A percentile compares a stretch with the other conserved stretches of the same genome.
Evolutionary conservation across 1,140 invertebrate species (phyloP).

Genomic region (Zeugodacus cucurbitae): DNA sequence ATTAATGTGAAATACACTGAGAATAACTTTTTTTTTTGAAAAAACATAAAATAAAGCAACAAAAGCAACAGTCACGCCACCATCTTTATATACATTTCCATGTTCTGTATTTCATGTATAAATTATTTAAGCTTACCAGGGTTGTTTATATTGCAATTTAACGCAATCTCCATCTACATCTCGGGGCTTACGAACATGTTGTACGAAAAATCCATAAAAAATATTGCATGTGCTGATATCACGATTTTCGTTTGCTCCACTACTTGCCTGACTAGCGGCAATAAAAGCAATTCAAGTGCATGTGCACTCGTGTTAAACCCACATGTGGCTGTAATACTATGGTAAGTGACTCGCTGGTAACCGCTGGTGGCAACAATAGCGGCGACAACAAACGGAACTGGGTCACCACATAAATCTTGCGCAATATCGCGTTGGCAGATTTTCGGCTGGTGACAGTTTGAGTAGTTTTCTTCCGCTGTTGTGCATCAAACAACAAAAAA

Average conservation of each 20-base stretch:
- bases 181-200: too few species aligned
- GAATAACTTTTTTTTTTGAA: too few species aligned
- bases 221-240: not conserved
- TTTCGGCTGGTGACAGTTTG: not conserved
- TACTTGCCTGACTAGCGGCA: not conserved
- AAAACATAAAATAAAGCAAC: too few species aligned
- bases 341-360: not conserved
- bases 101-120: too few species aligned
- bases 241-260: not conserved
- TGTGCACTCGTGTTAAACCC: not conserved
- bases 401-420: slow-evolving; percentile 37
- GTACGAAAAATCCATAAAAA: not conserved
- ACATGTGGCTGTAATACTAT: not conserved
- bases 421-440: slow-evolving; percentile 8
- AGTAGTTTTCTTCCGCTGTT: not conserved
- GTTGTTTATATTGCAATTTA: too few species aligned
- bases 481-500: not conserved
- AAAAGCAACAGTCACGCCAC: too few species aligned
- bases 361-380: not conserved
- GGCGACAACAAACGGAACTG: slow-evolving; percentile 20
- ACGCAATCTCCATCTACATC: too few species aligned
- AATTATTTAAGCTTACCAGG: too few species aligned
- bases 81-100: too few species aligned
- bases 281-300: slow-evolving; percentile 36
- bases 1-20: too few species aligned